Evolutionary conservation across 2,113 vertebrate genomes (phyloP), one percentile per base, ranked within the genome.

Genomic region (Tetraodon nigroviridis): DNA sequence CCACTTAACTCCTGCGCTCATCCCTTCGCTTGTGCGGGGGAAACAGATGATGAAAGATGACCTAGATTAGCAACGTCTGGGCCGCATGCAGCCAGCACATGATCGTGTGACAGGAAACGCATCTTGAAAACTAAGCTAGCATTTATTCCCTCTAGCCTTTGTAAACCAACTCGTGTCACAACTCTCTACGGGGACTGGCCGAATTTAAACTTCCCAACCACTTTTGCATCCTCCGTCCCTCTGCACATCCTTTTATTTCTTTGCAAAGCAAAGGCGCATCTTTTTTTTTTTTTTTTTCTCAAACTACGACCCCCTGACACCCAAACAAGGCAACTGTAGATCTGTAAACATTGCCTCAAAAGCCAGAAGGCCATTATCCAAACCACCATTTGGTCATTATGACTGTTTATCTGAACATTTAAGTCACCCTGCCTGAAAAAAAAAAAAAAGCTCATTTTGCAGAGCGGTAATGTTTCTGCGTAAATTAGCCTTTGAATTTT

Each of bases 1-100:
- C 77, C 75, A 76, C 74, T 82, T 78, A 78, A 78, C 51, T 54
- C 61, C 13, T 2, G n/a, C 69, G 67, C 79, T 75, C 71, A 61
- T 81, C 69, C 61, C 59, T 75, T 59, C 14, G 76, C 54, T 51
- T n/a, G 58, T 73, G 74, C 63, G 47, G 63, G 22, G 76, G 56
- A 60, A 71, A 49, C 63, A 71, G 71, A 86, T 79, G 81, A 87
- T 84, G 72, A 81, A 82, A 80, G 77, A 77, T 85, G 86, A 85
- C 86, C 87, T 73, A 84, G 82, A 87, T 90, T 82, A 67, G 77
- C 67, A 60, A 61, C 68, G 63, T 60, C 15, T 52, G 32, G 68
- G 67, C 55, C 66, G 51, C 58, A 62, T 69, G 73, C 56, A 74
- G 68, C 67, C 47, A 44, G 22, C 55, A 42, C 65, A 58, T 68